Conservation (phyloP, 2,888 invertebrate species). For the Augochlorella aurata region DNA sequence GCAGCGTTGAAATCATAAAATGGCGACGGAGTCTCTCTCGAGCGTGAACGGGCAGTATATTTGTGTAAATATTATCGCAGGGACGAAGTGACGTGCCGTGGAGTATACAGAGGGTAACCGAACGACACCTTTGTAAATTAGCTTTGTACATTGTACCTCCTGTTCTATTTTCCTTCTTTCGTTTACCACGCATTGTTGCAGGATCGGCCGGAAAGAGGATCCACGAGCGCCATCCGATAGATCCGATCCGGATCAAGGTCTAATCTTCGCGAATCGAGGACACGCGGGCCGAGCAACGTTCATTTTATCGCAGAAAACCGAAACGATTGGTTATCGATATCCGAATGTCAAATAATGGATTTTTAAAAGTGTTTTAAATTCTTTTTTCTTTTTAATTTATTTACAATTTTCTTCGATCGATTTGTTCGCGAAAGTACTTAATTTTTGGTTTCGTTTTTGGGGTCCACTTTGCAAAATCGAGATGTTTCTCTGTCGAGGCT, state of each 20-base stretch:
- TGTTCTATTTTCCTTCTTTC: conserved; percentile 22
- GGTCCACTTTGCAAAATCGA: background rate
- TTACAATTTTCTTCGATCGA: background rate
- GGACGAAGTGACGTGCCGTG: conserved; percentile 46
- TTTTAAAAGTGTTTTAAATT: background rate
- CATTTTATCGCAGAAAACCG: background rate
- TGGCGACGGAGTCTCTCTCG: background rate
- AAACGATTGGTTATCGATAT: background rate
- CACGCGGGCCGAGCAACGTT: conserved; percentile 24
- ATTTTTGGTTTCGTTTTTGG: background rate
- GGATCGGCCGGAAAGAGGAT: conserved; percentile 13
- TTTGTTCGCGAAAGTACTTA: background rate
- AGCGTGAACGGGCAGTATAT: conserved; percentile 27
- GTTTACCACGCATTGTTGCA: conserved; percentile 33
- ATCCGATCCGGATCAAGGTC: background rate
- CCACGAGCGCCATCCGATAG: background rate
- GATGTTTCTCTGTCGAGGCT: conserved; percentile 41
- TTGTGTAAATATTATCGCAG: conserved; percentile 50
- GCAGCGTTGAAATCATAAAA: too few species aligned
- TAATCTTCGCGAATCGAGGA: background rate
- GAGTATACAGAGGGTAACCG: conserved; percentile 59
- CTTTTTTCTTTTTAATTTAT: background rate
- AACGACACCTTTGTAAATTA: conserved; percentile 67
- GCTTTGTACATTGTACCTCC: conserved; percentile 56
- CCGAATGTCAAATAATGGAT: background rate